These are phyloP conservation scores for Mycetomoellerius zeteki DNA, from an alignment of 1,140 invertebrate species.

Conservation along the genomic window DNA sequence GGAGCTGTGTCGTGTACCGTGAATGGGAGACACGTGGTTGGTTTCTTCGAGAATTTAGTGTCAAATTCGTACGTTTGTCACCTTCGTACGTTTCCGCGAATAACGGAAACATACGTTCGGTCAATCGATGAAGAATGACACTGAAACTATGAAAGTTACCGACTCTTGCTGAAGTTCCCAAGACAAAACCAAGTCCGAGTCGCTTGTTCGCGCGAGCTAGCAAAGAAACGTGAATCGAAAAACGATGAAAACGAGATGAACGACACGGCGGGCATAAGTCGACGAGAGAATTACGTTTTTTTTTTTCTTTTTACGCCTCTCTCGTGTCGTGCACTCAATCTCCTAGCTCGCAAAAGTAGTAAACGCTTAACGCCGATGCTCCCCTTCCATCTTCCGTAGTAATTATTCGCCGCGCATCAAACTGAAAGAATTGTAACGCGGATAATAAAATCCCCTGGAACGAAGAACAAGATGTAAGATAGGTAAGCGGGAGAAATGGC, in stretches of 20 bases:
- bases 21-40: neutral
- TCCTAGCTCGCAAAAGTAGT: conserved; percentile 20
- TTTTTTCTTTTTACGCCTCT: conserved; percentile 22
- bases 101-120: conserved; percentile 11
- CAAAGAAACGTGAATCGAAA: conserved; percentile 27
- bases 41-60: conserved; percentile 21
- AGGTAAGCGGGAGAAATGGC: conserved; percentile 34
- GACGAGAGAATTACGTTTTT: conserved; percentile 21
- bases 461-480: conserved; percentile 42
- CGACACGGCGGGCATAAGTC: neutral
- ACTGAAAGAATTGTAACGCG: conserved; percentile 50
- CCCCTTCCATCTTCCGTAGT: neutral
- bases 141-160: conserved; percentile 24
- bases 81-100: conserved; percentile 36
- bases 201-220: neutral
- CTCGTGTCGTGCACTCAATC: conserved; percentile 13
- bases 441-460: conserved; percentile 44
- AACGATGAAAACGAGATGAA: conserved; percentile 35
- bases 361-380: conserved; percentile 43
- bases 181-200: conserved; percentile 4
- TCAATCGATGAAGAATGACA: conserved; percentile 50
- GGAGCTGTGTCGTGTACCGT: neutral
- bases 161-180: neutral
- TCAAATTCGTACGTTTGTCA: conserved; percentile 39
- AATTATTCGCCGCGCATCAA: conserved; percentile 61